These are phyloP conservation scores for Botia almorhae DNA, from an alignment of 2,797 vertebrate genomes.

Conservation along the genomic window DNA sequence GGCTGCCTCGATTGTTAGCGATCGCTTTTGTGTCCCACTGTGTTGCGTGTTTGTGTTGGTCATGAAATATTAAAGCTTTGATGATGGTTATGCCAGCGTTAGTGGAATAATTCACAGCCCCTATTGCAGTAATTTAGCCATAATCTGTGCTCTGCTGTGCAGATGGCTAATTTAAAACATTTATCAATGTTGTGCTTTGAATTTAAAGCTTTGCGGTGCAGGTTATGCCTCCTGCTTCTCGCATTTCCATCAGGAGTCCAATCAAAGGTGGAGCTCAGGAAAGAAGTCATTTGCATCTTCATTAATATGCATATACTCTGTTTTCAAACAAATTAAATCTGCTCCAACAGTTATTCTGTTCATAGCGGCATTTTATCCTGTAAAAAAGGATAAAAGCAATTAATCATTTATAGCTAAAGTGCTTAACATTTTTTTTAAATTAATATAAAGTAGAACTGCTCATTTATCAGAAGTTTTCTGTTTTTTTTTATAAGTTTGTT, in stretches of 20 bases:
- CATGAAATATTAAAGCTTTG: slow-evolving; percentile 29
- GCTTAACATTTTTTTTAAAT: not conserved
- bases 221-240: not conserved
- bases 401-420: slow-evolving; percentile 27
- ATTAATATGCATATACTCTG: not conserved
- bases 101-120: slow-evolving; percentile 2
- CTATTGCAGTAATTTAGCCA: slow-evolving; percentile 21
- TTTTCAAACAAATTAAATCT: slow-evolving; percentile 1
- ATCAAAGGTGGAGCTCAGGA: slow-evolving; percentile 19
- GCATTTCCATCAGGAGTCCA: not conserved
- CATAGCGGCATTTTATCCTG: not conserved
- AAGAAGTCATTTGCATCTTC: not conserved
- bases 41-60: slow-evolving; percentile 3
- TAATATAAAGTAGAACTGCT: slow-evolving; percentile 8
- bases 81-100: slow-evolving; percentile 1
- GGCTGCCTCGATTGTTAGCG: not conserved
- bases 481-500: not conserved
- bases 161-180: slow-evolving; percentile 23
- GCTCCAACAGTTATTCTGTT: not conserved
- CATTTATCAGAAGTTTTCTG: slow-evolving; percentile 13
- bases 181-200: slow-evolving; percentile 1
- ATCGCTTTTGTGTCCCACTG: not conserved
- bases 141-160: not conserved
- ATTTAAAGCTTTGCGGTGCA: slow-evolving; percentile 13
- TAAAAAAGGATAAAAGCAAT: slow-evolving; percentile 14